Evolutionary conservation across 2,797 vertebrate genomes (phyloP), one percentile per base, ranked within the genome.

Genomic region (Dromococcyx pavoninus): DNA sequence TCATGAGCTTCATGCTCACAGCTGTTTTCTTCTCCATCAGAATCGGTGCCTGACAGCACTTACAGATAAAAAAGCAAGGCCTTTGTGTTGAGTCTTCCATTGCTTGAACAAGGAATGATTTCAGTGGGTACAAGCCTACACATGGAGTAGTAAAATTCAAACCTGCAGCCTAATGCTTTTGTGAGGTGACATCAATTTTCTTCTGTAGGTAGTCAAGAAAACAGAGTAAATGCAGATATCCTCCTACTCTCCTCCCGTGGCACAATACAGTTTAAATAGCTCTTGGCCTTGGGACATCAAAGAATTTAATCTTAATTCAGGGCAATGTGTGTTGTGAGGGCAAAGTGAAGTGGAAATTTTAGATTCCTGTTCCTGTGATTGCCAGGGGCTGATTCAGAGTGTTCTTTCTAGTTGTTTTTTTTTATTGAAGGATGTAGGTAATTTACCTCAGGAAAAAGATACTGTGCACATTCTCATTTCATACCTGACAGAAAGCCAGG

Each of bases 231-330:
- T 8, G 48, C 39, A 69, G 65, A 33, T 25, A 27, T 50, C 62
- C 37, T 13, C 51, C 24, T 30, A 60, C 51, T 69, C 30, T 79
- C n/a, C 67, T 69, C 37, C 44, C 7, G 2, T 10, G 5, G 32
- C 58, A 14, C 12, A 1, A 12, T 5, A 0, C 17, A 8, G 28
- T 25, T 16, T 46, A 43, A 89, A 23, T 23, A 72, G 76, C 54
- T 90, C 88, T 57, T 41, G 69, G 82, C 86, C 82, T n/a, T 46
- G 69, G 56, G 44, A 32, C 44, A 22, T n/a, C 58, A 69, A 60
- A 48, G 44, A 50, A 72, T 90, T 95, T 81, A 58, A 90, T 91
- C 88, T 94, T 62, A 12, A 78, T 95, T 69, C 76, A 66, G 88
- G 39, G n/a, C 54, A 88, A 6, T 6, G n/a, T 28, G 22, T 21